A percentile compares a stretch with the other conserved stretches of the same genome.
These are phyloP conservation scores for Plodia interpunctella DNA, from an alignment of 1,140 invertebrate genomes.

Conservation along the genomic window DNA sequence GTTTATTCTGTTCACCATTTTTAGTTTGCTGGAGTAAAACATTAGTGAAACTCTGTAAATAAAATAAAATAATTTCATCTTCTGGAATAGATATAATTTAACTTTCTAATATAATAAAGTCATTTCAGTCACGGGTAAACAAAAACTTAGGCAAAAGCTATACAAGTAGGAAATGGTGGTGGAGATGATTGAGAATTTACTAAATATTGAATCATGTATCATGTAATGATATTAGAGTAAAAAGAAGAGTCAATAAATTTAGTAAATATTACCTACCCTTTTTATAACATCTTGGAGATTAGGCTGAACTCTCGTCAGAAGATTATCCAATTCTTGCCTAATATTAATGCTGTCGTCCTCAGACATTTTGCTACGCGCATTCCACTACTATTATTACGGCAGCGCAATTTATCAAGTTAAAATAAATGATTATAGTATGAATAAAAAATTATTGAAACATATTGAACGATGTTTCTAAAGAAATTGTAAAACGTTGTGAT, in stretches of 20 bases:
- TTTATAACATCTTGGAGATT: conserved; percentile 72
- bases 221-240: too few species aligned
- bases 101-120: too few species aligned
- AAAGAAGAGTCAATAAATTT: conserved; percentile 21
- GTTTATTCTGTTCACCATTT: conserved; percentile 63
- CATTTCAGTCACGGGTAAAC: too few species aligned
- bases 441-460: conserved; percentile 11
- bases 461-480: neutral
- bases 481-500: neutral
- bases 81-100: too few species aligned
- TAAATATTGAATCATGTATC: too few species aligned
- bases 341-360: conserved; percentile 62
- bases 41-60: conserved; percentile 66
- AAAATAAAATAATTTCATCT: neutral
- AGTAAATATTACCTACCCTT: conserved; percentile 58
- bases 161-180: too few species aligned
- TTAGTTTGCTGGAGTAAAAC: conserved; percentile 64
- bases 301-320: conserved; percentile 63
- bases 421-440: conserved; percentile 4
- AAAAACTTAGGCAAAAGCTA: too few species aligned
- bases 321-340: conserved; percentile 54
- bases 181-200: too few species aligned
- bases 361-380: conserved; percentile 46
- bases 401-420: neutral
- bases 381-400: conserved; percentile 12